Conservation (phyloP, 1,140 invertebrate species). For the Paralvinella palmiformis region DNA sequence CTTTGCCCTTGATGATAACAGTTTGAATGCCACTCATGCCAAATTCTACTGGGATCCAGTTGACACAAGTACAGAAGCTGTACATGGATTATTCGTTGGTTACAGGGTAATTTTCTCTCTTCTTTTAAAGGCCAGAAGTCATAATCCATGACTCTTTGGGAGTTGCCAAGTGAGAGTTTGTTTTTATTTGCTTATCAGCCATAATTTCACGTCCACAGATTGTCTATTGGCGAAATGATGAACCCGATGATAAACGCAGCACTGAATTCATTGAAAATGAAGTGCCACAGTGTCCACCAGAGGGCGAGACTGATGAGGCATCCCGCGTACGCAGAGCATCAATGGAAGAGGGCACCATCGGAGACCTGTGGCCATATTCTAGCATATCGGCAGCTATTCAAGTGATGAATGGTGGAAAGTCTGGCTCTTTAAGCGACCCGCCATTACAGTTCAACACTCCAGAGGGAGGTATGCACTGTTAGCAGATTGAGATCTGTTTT, state of each 20-base stretch:
- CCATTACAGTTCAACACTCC: slow-evolving; percentile 17
- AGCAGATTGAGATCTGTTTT: too few relatives aligned
- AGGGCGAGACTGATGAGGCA: background rate
- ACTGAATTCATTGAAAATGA: slow-evolving; percentile 7
- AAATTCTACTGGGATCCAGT: slow-evolving; percentile 38
- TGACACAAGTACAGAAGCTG: slow-evolving; percentile 21
- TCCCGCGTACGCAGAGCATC: background rate
- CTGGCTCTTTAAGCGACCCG: slow-evolving; percentile 10
- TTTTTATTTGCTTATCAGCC: too few relatives aligned
- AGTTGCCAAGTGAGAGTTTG: too few relatives aligned
- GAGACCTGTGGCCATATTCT: slow-evolving; percentile 14
- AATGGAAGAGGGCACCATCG: background rate
- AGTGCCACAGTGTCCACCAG: slow-evolving; percentile 5
- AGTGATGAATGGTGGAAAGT: slow-evolving; percentile 17
- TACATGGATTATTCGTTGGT: slow-evolving; percentile 35
- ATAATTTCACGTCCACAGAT: slow-evolving; percentile 16
- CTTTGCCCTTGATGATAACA: slow-evolving; percentile 19
- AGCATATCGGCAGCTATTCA: slow-evolving; percentile 12
- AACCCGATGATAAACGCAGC: slow-evolving; percentile 8
- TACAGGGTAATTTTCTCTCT: slow-evolving; percentile 31
- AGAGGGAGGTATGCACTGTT: slow-evolving; percentile 17
- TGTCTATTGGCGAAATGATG: slow-evolving; percentile 11
- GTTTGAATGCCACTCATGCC: slow-evolving; percentile 32
- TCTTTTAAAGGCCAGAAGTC: too few relatives aligned
- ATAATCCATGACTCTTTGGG: too few relatives aligned